Conservation (phyloP, 2,113 vertebrate genomes). For the Pseudopodoces humilis region DNA sequence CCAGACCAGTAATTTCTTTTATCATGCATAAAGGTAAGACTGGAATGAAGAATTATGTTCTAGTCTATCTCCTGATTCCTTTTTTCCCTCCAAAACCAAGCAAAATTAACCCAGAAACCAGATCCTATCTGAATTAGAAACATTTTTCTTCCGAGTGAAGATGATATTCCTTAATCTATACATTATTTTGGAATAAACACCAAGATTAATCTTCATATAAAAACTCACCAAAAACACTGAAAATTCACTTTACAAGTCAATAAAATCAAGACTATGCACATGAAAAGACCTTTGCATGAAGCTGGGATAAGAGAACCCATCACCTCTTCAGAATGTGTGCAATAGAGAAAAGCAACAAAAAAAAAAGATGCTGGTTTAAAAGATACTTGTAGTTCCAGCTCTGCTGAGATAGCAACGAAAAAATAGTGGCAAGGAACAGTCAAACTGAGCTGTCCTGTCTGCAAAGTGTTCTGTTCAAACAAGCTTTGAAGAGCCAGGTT, state of each 20-base stretch:
- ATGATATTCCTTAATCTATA: not conserved
- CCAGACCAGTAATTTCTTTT: not conserved
- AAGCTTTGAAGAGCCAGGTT: not conserved
- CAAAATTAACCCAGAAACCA: not conserved
- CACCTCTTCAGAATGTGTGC: not conserved
- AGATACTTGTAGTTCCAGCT: not conserved
- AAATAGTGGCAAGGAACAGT: not conserved
- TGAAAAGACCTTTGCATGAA: not conserved
- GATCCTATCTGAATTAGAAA: not conserved
- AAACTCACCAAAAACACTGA: not conserved
- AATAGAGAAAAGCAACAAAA: not conserved
- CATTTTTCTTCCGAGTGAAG: not conserved
- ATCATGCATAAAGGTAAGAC: not conserved
- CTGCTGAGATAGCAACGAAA: accelerated
- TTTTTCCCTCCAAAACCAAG: not conserved
- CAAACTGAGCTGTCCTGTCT: not conserved
- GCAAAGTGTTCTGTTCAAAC: not conserved
- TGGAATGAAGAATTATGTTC: not conserved
- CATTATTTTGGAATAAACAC: not conserved
- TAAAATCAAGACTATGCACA: not conserved
- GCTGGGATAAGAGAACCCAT: not conserved
- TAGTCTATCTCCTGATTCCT: not conserved
- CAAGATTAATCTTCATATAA: not conserved
- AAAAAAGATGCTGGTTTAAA: not conserved
- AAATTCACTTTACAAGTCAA: not conserved